Evolutionary conservation across 2,113 vertebrate species (phyloP).

Genomic region (Heliornis fulica): DNA sequence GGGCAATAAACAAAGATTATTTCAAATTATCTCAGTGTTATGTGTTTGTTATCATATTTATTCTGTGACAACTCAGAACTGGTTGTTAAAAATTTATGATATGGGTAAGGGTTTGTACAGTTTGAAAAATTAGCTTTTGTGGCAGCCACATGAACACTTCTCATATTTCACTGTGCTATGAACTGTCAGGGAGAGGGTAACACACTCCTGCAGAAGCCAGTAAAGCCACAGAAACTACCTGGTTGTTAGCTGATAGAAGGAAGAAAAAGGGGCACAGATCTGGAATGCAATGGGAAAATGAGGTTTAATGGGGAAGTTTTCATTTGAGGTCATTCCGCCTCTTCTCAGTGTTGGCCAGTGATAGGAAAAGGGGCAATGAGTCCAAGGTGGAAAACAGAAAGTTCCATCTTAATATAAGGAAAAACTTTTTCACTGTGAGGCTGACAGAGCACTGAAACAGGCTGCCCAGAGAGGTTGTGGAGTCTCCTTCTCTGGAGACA

Average conservation of each 20-base stretch:
- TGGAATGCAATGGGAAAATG: not conserved
- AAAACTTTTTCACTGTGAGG: too few relatives aligned
- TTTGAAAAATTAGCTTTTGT: slow-evolving; percentile 33
- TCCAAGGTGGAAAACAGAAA: too few relatives aligned
- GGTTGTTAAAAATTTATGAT: slow-evolving; percentile 61
- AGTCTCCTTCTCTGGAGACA: too few relatives aligned
- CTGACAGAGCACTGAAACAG: too few relatives aligned
- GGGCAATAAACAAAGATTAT: slow-evolving; percentile 63
- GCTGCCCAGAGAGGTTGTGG: too few relatives aligned
- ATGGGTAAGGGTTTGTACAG: slow-evolving; percentile 49
- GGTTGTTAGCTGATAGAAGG: not conserved
- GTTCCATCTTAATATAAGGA: too few relatives aligned
- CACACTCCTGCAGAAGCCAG: accelerated
- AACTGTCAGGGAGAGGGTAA: not conserved
- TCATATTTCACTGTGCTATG: not conserved
- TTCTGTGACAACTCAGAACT: slow-evolving; percentile 53
- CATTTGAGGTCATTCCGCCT: not conserved
- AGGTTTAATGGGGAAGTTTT: not conserved
- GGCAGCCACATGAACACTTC: slow-evolving; percentile 1
- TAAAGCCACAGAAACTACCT: not conserved
- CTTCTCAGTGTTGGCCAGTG: too few relatives aligned
- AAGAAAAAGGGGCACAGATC: not conserved
- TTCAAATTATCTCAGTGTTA: slow-evolving; percentile 55
- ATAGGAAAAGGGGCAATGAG: too few relatives aligned
- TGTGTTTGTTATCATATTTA: slow-evolving; percentile 35